Conservation (phyloP, 2,888 invertebrate species). For the Clusia tigrina region DNA sequence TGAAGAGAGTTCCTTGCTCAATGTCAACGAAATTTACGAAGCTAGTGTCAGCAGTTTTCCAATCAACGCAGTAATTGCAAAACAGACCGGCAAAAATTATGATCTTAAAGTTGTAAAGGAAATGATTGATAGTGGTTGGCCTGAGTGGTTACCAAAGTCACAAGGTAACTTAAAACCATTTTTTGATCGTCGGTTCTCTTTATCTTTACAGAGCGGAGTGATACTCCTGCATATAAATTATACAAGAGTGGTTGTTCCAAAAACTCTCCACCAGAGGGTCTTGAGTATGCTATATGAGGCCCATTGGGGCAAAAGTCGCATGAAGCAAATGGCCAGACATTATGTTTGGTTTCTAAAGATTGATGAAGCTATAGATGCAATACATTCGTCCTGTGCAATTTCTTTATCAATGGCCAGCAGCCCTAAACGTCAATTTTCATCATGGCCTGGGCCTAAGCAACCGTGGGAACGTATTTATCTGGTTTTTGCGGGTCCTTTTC, state of each 20-base stretch:
- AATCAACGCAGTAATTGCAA: too few species aligned
- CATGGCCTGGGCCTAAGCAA: not conserved
- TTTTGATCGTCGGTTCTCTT: conserved; percentile 19
- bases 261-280: not conserved
- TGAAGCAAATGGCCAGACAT: conserved; percentile 4
- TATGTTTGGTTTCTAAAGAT: conserved; percentile 1
- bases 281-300: conserved; percentile 21
- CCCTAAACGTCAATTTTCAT: conserved; percentile 16
- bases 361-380: conserved; percentile 3
- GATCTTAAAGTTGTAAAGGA: conserved; percentile 3
- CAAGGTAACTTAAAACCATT: conserved; percentile 15
- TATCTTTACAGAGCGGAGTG: conserved; percentile 13
- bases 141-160: not conserved
- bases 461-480: conserved; percentile 22
- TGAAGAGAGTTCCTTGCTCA: too few species aligned
- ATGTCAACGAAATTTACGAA: conserved; percentile 14
- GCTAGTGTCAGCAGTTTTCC: not conserved
- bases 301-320: conserved; percentile 18
- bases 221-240: conserved; percentile 21
- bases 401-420: conserved; percentile 10
- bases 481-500: conserved; percentile 23
- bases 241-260: conserved; percentile 17
- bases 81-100: conserved; percentile 6
- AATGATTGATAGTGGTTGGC: conserved; percentile 21
- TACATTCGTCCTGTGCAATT: not conserved